These are phyloP conservation scores for Hippoglossus hippoglossus DNA, from an alignment of 2,797 vertebrate species.

Conservation along the genomic window DNA sequence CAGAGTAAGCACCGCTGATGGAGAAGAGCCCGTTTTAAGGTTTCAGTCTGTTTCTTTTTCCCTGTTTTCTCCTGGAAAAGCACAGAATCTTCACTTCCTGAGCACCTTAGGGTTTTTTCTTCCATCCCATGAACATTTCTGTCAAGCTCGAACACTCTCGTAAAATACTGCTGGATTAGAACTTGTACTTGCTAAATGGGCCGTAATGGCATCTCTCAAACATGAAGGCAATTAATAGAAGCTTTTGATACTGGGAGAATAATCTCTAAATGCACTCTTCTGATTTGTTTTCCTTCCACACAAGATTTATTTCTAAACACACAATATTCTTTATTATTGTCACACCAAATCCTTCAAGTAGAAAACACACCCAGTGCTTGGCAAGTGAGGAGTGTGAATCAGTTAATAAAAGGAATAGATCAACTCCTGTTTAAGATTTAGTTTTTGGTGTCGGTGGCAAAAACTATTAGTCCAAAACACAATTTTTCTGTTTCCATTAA, in stretches of 20 bases:
- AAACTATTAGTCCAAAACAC: not conserved
- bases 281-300: constrained; percentile 7
- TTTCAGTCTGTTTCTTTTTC: constrained; percentile 10
- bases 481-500: not conserved
- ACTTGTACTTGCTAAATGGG: constrained; percentile 31
- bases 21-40: constrained; percentile 25
- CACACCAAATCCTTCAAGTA: constrained; percentile 38
- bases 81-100: constrained; percentile 12
- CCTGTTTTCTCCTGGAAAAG: constrained; percentile 15
- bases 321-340: constrained; percentile 1
- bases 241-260: constrained; percentile 41
- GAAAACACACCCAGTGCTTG: not conserved
- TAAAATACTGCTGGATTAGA: constrained; percentile 58
- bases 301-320: constrained; percentile 20
- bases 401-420: not conserved
- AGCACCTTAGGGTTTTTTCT: constrained; percentile 50
- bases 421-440: not conserved
- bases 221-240: constrained; percentile 52
- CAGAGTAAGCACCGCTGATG: constrained; percentile 45
- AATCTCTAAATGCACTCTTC: constrained; percentile 58
- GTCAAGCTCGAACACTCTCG: constrained; percentile 23
- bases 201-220: constrained; percentile 35
- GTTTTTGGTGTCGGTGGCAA: not conserved
- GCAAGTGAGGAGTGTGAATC: not conserved
- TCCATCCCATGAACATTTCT: constrained; percentile 25